Evolutionary conservation across 2,797 vertebrate genomes (phyloP), one percentile per base, ranked within the genome.

Genomic region (Onychomys leucogaster): DNA sequence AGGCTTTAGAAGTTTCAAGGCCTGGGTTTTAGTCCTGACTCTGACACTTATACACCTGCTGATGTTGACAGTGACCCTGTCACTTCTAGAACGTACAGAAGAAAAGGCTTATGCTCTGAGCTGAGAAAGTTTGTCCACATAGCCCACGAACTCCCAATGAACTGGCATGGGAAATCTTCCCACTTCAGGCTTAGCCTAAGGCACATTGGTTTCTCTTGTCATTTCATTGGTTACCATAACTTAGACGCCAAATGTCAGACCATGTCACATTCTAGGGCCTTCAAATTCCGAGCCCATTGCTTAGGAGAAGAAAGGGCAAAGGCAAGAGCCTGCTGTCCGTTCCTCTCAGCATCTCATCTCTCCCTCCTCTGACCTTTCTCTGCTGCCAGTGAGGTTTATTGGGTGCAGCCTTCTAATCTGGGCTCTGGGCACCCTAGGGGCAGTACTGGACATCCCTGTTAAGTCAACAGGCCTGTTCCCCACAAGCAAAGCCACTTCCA

Each of bases 231-330:
- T 71, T 92, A 19, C 82, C 1, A 9, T 52, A 81, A 77, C 27
- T 81, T 83, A 69, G 90, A 87, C 52, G 78, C n/a, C 69, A 76
- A 88, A 94, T 85, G 77, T 71, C 43, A 82, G 63, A 95, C 32
- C 82, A 46, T 13, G 93, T 83, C 94, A 95, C 82, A 61, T 89
- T 67, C 43, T 25, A 76, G n/a, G 69, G 23, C 61, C 82, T 94
- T 94, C 86, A 91, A 84, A 90, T 92, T 84, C 73, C 59, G 87
- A 95, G 59, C 19, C 37, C 13, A n/a, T 78, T 55, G 57, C 55
- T 80, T 23, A 16, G 52, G 69, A 94, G 67, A 84, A 49, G 80
- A 96, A 97, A 97, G 84, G 89, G 87, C 89, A 76, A 77, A 91
- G 76, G 23, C 27, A 8, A 3, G 37, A 65, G 46, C 71, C 80